A percentile compares a stretch with the other conserved stretches of the same genome.
These are phyloP conservation scores for Siderastrea radians DNA, from an alignment of 92 coral and sea anemone genomes.

Conservation along the genomic window DNA sequence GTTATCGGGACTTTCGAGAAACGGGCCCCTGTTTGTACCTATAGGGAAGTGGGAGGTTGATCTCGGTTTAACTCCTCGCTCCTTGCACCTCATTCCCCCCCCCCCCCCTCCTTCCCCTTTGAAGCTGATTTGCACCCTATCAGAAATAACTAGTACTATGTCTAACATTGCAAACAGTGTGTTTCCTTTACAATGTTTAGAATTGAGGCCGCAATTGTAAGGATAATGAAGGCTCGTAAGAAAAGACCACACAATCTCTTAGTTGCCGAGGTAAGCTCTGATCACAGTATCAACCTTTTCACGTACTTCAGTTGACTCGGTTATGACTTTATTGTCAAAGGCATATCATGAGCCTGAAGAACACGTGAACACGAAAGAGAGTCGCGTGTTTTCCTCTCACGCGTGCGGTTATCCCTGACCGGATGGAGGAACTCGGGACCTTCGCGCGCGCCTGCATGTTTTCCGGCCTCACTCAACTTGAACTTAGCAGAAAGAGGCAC, in stretches of 20 bases:
- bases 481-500: too few species aligned
- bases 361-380: neutral
- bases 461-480: too few species aligned
- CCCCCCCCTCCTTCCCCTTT: neutral
- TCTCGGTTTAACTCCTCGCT: too few species aligned
- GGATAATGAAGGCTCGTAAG: constrained; percentile 98
- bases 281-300: too few species aligned
- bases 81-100: neutral
- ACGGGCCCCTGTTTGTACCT: too few species aligned
- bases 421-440: too few species aligned
- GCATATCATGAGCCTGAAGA: neutral
- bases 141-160: neutral
- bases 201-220: constrained; percentile 97
- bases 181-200: constrained; percentile 77
- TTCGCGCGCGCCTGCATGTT: too few species aligned
- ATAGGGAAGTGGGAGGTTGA: too few species aligned
- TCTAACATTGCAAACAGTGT: neutral
- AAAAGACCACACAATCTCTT: constrained; percentile 96
- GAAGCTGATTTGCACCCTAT: neutral
- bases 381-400: neutral
- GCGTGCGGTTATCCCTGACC: too few species aligned
- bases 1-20: too few species aligned
- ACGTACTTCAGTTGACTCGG: too few species aligned
- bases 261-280: constrained; percentile 87
- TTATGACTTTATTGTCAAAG: neutral